phyloP scores from a whole-genome alignment of 2,113 vertebrate species.

The Willisornis vidua region DNA sequence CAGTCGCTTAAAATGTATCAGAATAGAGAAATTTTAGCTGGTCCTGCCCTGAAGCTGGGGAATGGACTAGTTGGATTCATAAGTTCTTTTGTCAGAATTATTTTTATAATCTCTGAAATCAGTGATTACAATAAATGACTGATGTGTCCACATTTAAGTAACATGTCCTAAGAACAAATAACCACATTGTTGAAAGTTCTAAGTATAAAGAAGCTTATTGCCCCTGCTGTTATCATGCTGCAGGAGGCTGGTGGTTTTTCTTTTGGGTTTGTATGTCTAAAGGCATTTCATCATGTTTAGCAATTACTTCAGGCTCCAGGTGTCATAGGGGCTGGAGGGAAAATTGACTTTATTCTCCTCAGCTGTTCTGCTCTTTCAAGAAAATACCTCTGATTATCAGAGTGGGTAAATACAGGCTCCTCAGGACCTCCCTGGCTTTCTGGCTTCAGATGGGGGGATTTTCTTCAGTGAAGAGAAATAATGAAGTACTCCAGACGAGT shows the following conservation, averaged over 20 bases:
- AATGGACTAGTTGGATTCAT: neutral
- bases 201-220: neutral
- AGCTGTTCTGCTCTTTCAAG: neutral
- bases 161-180: neutral
- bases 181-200: neutral
- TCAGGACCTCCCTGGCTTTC: neutral
- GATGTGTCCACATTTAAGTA: accelerated
- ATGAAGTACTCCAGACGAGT: neutral
- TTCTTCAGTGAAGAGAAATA: neutral
- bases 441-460: neutral
- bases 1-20: neutral
- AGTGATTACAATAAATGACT: neutral
- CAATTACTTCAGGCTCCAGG: neutral
- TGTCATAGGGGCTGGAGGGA: neutral
- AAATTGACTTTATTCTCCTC: neutral
- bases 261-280: neutral
- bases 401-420: neutral
- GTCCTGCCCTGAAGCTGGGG: neutral
- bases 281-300: neutral
- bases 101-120: neutral
- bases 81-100: neutral
- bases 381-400: neutral
- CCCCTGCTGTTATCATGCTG: neutral
- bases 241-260: neutral
- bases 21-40: neutral